Evolutionary conservation across 2,113 vertebrate species (phyloP), one percentile per base, ranked within the genome.

Genomic region (Motacilla tschutschensis): DNA sequence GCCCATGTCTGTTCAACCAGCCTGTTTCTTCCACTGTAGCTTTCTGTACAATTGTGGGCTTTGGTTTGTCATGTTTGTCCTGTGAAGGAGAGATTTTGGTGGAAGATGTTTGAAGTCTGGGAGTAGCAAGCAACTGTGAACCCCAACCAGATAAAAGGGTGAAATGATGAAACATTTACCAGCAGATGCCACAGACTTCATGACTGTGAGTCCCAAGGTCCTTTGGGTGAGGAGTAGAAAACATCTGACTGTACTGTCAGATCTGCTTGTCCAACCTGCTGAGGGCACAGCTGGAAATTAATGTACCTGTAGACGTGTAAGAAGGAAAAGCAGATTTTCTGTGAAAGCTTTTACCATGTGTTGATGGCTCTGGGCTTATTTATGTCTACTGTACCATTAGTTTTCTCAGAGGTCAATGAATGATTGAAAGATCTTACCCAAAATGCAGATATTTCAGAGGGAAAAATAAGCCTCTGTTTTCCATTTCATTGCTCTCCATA

Each of bases 221-320:
- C 15, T 69, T 48, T 38, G 25, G 16, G 26, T 1, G 2, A 80
- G 35, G 10, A 41, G 12, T 1, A 69, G 19, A 60, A 36, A 62
- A 50, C 4, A 16, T 18, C 16, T 54, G 17, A 21, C 17, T 22
- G 6, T 9, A 8, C 8, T 15, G 13, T 44, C 21, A 64, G 70
- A 40, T 67, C 28, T 62, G 17, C 5, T n/a, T 40, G 33, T 17
- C 29, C 0, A 0, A 19, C 28, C 22, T 80, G 12, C 25, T 58
- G 26, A 58, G 18, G 22, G 9, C 4, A 12, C 35, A 70, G 43
- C 17, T 78, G 63, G 54, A 55, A 64, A 19, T 31, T 12, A 14
- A 33, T 53, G 21, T 16, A 51, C 28, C 41, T 72, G 14, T 24
- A 79, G 20, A 18, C 47, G 8, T 48, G 6, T 36, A 46, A 65